phyloP scores from a whole-genome alignment of 2,888 invertebrate genomes.

The Stictocephala bisonia region DNA sequence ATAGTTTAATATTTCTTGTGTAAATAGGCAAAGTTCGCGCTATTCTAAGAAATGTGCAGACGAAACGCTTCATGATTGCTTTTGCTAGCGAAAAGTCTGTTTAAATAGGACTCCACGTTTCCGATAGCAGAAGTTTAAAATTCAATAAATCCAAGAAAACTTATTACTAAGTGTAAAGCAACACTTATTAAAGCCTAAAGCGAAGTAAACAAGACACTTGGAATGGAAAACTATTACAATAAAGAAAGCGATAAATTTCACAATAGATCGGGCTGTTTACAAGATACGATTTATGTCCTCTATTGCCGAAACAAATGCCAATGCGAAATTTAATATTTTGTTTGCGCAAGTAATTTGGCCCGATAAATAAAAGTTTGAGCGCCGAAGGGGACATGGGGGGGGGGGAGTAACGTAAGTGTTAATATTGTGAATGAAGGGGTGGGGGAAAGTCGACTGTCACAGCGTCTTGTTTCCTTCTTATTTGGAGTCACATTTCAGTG shows the following conservation, averaged over 20 bases:
- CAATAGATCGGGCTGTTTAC: slow-evolving; percentile 16
- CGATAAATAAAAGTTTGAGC: slow-evolving; percentile 40
- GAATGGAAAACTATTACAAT: slow-evolving; percentile 23
- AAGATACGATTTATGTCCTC: slow-evolving; percentile 21
- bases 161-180: not conserved
- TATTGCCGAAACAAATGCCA: slow-evolving; percentile 25
- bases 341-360: slow-evolving; percentile 30
- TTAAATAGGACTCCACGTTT: too few relatives aligned
- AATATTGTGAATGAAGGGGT: slow-evolving; percentile 30
- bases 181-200: not conserved
- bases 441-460: slow-evolving; percentile 31
- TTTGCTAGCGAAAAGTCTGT: too few relatives aligned
- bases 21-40: too few relatives aligned
- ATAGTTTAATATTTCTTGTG: too few relatives aligned
- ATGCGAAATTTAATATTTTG: slow-evolving; percentile 39
- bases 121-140: not conserved
- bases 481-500: slow-evolving; percentile 46
- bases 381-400: not conserved
- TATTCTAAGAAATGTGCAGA: too few relatives aligned
- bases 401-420: slow-evolving; percentile 17
- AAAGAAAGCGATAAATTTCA: slow-evolving; percentile 25
- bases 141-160: not conserved
- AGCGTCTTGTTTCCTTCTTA: slow-evolving; percentile 46
- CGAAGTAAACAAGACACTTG: slow-evolving; percentile 22
- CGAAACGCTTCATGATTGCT: too few relatives aligned